These are phyloP conservation scores for Athripsodes cinereus DNA, from an alignment of 2,888 invertebrate species.

Conservation along the genomic window DNA sequence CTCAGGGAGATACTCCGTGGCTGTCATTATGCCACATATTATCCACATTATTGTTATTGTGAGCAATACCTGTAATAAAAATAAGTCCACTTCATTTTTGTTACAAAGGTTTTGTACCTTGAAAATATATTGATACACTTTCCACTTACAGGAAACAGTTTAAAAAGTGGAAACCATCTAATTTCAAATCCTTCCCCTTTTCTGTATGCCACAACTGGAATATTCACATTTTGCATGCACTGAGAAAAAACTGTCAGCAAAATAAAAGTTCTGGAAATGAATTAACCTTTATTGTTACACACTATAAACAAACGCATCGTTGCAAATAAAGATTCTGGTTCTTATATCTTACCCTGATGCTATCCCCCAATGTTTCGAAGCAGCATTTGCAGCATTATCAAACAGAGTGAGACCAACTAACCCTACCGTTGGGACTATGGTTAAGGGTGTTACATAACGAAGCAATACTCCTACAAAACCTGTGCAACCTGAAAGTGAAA, in stretches of 20 bases:
- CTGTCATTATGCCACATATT: conserved; percentile 64
- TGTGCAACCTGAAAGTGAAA: conserved; percentile 42
- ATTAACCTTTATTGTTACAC: background rate
- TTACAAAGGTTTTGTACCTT: too few relatives aligned
- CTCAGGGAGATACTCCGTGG: conserved; percentile 54
- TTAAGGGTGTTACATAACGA: conserved; percentile 73
- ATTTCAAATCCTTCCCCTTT: conserved; percentile 52
- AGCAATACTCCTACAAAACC: conserved; percentile 72
- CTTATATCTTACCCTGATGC: conserved; percentile 67
- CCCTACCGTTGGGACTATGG: conserved; percentile 78
- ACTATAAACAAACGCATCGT: too few relatives aligned
- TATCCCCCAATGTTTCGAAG: conserved; percentile 79
- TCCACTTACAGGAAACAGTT: conserved; percentile 70
- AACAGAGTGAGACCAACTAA: conserved; percentile 79
- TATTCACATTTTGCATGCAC: conserved; percentile 59
- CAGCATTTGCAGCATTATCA: conserved; percentile 73
- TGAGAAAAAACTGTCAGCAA: conserved; percentile 76
- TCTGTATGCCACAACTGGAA: conserved; percentile 56
- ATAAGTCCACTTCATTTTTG: too few relatives aligned
- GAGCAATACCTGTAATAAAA: conserved; percentile 56
- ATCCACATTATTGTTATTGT: conserved; percentile 74
- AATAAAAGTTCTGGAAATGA: conserved; percentile 56
- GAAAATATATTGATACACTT: too few relatives aligned
- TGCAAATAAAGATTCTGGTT: too few relatives aligned
- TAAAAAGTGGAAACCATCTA: conserved; percentile 65